Evolutionary conservation across 2,113 vertebrate species (phyloP).

Genomic region (Ageneiosus marmoratus): DNA sequence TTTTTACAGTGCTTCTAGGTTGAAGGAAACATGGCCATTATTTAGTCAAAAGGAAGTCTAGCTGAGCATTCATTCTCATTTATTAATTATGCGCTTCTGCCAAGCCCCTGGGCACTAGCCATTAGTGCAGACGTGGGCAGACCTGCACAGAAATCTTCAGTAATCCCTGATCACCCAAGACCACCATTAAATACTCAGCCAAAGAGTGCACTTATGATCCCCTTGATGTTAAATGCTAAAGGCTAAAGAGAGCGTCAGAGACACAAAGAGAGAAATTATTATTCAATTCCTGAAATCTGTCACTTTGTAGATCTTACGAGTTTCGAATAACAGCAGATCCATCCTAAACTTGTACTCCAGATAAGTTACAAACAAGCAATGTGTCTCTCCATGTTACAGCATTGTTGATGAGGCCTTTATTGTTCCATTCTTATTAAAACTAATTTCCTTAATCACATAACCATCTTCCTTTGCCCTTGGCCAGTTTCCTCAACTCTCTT

Average conservation of each 20-base stretch:
- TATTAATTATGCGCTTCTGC: slow-evolving; percentile 28
- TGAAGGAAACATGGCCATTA: not conserved
- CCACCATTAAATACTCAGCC: slow-evolving; percentile 35
- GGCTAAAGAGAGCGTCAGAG: slow-evolving; percentile 27
- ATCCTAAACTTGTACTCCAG: not conserved
- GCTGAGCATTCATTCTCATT: slow-evolving; percentile 17
- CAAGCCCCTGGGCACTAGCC: slow-evolving; percentile 20
- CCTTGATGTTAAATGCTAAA: slow-evolving; percentile 29
- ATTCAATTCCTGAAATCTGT: slow-evolving; percentile 7
- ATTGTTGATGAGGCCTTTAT: slow-evolving; percentile 35
- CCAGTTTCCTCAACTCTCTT: slow-evolving; percentile 46
- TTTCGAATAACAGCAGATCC: not conserved
- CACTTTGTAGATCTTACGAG: slow-evolving; percentile 15
- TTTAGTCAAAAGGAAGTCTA: not conserved
- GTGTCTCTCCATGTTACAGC: slow-evolving; percentile 13
- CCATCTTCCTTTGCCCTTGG: slow-evolving; percentile 30
- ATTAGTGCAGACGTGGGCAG: slow-evolving; percentile 25
- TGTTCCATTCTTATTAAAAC: slow-evolving; percentile 52
- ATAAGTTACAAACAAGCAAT: slow-evolving; percentile 4
- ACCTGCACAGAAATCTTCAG: slow-evolving; percentile 36
- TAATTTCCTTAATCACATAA: slow-evolving; percentile 44
- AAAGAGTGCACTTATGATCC: slow-evolving; percentile 24
- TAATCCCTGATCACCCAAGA: slow-evolving; percentile 40
- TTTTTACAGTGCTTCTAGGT: not conserved
- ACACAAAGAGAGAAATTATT: not conserved